A percentile compares a stretch with the other conserved stretches of the same genome.
phyloP scores from a whole-genome alignment of 1,140 invertebrate genomes.

The Kradibia gibbosae region DNA sequence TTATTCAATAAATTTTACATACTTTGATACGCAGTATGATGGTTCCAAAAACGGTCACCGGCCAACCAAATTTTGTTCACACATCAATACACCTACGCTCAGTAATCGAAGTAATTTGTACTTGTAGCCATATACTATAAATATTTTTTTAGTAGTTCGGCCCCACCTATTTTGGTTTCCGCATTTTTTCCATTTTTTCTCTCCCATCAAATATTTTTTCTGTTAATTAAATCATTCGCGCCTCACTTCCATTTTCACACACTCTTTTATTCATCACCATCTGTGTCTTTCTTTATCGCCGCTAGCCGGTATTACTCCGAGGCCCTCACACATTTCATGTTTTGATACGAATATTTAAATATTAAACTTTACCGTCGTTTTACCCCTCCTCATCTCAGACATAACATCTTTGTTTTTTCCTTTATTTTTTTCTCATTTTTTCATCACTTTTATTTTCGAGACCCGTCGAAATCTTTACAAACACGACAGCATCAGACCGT shows the following conservation, averaged over 20 bases:
- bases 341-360: conserved; percentile 74
- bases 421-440: conserved; percentile 57
- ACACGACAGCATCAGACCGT: conserved; percentile 63
- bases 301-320: conserved; percentile 68
- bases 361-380: conserved; percentile 65
- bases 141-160: conserved; percentile 72
- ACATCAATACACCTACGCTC: conserved; percentile 74
- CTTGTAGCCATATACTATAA: conserved; percentile 75
- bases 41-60: conserved; percentile 74
- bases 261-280: conserved; percentile 40
- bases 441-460: conserved; percentile 55
- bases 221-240: conserved; percentile 23
- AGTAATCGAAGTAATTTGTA: conserved; percentile 75
- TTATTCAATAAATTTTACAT: conserved; percentile 75
- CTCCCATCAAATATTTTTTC: conserved; percentile 52
- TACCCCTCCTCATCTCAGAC: conserved; percentile 35
- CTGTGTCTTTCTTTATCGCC: conserved; percentile 62
- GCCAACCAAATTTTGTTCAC: conserved; percentile 74
- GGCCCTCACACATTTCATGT: conserved; percentile 70
- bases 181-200: conserved; percentile 57
- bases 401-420: conserved; percentile 47
- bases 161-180: conserved; percentile 66
- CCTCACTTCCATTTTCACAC: conserved; percentile 24
- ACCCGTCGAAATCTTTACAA: conserved; percentile 70
- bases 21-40: conserved; percentile 74